A percentile compares a stretch with the other conserved stretches of the same genome.
phyloP scores from a whole-genome alignment of 2,797 vertebrate genomes.

The Tenualosa thibaudeaui region DNA sequence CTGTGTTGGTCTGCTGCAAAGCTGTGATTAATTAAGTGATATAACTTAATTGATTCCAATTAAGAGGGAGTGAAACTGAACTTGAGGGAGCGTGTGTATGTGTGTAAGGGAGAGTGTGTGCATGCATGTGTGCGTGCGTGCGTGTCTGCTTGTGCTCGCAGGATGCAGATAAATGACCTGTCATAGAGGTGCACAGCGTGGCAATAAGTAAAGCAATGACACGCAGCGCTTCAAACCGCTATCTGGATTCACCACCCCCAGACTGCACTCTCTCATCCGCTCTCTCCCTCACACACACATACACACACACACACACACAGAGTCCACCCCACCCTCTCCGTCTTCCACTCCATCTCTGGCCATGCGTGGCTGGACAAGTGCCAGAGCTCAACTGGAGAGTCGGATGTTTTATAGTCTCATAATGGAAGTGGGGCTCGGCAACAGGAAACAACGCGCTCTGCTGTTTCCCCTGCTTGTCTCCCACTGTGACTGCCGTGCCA shows the following conservation, averaged over 20 bases:
- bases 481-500: neutral
- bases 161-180: slow-evolving; percentile 56
- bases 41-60: neutral
- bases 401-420: slow-evolving; percentile 29
- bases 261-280: neutral
- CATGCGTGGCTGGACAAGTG: slow-evolving; percentile 1
- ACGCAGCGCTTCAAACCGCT: slow-evolving; percentile 31
- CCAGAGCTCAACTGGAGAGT: slow-evolving; percentile 26
- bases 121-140: no score
- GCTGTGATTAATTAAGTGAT: no score
- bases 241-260: slow-evolving; percentile 20
- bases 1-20: no score
- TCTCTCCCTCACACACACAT: neutral
- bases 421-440: slow-evolving; percentile 22
- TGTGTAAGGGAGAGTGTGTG: no score
- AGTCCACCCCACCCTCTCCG: neutral
- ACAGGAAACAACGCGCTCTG: slow-evolving; percentile 24
- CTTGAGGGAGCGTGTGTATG: neutral
- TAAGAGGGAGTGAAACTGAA: neutral
- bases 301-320: no score
- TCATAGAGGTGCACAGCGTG: slow-evolving; percentile 32
- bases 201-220: slow-evolving; percentile 53
- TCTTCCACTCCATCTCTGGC: neutral
- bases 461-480: neutral
- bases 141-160: neutral